These are phyloP conservation scores for Disparrhopalites patrizii DNA, from an alignment of 2,888 invertebrate genomes.

Conservation along the genomic window DNA sequence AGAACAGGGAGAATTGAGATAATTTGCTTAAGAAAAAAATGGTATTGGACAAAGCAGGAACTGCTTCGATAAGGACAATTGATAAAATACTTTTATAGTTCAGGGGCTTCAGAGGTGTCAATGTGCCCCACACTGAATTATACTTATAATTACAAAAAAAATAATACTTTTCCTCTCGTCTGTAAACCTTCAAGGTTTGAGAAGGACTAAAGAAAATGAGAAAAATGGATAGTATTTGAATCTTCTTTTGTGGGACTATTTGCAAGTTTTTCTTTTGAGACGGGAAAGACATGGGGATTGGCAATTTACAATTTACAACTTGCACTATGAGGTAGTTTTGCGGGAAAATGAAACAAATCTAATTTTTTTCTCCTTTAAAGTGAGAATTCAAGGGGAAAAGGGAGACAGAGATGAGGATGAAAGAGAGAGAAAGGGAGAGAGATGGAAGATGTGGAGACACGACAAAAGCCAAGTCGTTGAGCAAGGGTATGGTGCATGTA, in stretches of 20 bases:
- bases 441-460: neutral
- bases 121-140: too few relatives aligned
- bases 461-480: neutral
- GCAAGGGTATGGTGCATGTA: neutral
- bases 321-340: neutral
- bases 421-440: neutral
- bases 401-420: too few relatives aligned
- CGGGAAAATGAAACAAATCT: slow-evolving; percentile 4
- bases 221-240: neutral
- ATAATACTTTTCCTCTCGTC: neutral
- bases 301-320: slow-evolving; percentile 4
- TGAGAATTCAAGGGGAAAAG: too few relatives aligned
- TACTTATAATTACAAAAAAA: neutral
- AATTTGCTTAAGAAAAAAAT: too few relatives aligned
- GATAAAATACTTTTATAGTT: neutral
- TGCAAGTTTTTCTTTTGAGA: neutral
- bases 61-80: neutral
- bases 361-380: too few relatives aligned
- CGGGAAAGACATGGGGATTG: neutral
- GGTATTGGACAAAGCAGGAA: too few relatives aligned
- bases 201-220: neutral
- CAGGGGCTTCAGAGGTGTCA: too few relatives aligned
- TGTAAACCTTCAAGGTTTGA: slow-evolving; percentile 1
- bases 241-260: neutral
- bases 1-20: too few relatives aligned